Conservation (phyloP, 2,888 invertebrate species). For the Callosobruchus maculatus region DNA sequence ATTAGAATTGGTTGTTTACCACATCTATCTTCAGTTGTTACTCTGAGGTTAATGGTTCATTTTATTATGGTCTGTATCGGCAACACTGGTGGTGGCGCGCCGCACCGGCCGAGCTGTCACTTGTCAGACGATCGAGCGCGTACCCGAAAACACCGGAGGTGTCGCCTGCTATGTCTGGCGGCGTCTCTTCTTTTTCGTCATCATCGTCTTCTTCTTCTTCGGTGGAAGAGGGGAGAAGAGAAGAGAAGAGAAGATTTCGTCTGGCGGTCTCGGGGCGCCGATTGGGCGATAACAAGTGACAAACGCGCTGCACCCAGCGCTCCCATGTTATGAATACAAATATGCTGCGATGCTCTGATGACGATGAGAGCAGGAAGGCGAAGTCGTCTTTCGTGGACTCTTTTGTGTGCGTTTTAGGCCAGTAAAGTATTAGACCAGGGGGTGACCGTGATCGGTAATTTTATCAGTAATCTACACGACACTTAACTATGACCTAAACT, state of each 20-base stretch:
- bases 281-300: slow-evolving; percentile 55
- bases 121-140: background rate
- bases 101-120: background rate
- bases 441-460: too few species aligned
- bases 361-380: background rate
- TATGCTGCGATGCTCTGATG: too few species aligned
- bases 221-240: background rate
- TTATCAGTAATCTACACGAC: too few species aligned
- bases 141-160: background rate
- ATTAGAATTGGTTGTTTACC: too few species aligned
- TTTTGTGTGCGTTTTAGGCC: too few species aligned
- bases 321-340: slow-evolving; percentile 49
- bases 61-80: too few species aligned
- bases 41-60: too few species aligned
- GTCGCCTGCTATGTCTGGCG: background rate
- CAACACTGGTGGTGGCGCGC: background rate
- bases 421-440: too few species aligned
- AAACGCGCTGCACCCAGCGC: slow-evolving; percentile 46
- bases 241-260: slow-evolving; percentile 22
- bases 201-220: too few species aligned
- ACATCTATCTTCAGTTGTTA: too few species aligned
- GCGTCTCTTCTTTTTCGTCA: background rate
- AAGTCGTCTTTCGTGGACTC: too few species aligned
- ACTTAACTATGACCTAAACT: too few species aligned
- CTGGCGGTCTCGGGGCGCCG: slow-evolving; percentile 52